Evolutionary conservation across 2,113 vertebrate genomes (phyloP).

Genomic region (Triplophysa tibetana): DNA sequence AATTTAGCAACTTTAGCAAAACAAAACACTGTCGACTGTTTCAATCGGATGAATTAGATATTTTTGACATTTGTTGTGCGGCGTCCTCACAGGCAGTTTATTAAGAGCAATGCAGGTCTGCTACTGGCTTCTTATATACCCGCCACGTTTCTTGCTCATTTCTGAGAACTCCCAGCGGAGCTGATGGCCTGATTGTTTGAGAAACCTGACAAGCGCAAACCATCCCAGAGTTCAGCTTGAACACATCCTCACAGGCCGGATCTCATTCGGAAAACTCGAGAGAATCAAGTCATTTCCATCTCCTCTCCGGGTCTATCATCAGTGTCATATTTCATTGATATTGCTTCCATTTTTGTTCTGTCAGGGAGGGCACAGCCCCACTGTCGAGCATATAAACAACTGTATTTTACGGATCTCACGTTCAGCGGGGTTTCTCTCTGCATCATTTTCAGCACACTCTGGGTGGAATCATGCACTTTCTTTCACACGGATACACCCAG

Average conservation of each 20-base stretch:
- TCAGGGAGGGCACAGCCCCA: conserved; percentile 52
- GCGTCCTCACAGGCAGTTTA: conserved; percentile 24
- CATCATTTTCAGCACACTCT: conserved; percentile 31
- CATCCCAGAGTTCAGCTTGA: conserved; percentile 39
- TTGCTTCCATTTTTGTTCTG: conserved; percentile 59
- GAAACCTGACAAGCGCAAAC: conserved; percentile 52
- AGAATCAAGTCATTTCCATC: conserved; percentile 60
- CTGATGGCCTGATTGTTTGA: conserved; percentile 50
- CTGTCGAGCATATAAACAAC: conserved; percentile 54
- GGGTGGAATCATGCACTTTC: conserved; percentile 12
- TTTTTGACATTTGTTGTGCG: no score
- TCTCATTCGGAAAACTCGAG: conserved; percentile 51
- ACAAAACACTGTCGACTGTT: no score
- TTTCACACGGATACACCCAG: conserved; percentile 5
- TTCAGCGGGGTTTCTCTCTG: conserved; percentile 22
- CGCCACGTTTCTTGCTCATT: conserved; percentile 45
- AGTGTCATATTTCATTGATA: conserved; percentile 62
- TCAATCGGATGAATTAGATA: no score
- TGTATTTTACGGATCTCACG: conserved; percentile 51
- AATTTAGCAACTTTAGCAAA: no score
- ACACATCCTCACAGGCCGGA: conserved; percentile 33
- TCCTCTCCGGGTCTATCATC: conserved; percentile 51
- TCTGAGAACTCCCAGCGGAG: conserved; percentile 43
- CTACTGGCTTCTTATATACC: conserved; percentile 33
- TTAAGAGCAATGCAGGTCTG: conserved; percentile 3